phyloP scores from a whole-genome alignment of 2,797 vertebrate genomes.

The Scolopax bukidnonensis region DNA sequence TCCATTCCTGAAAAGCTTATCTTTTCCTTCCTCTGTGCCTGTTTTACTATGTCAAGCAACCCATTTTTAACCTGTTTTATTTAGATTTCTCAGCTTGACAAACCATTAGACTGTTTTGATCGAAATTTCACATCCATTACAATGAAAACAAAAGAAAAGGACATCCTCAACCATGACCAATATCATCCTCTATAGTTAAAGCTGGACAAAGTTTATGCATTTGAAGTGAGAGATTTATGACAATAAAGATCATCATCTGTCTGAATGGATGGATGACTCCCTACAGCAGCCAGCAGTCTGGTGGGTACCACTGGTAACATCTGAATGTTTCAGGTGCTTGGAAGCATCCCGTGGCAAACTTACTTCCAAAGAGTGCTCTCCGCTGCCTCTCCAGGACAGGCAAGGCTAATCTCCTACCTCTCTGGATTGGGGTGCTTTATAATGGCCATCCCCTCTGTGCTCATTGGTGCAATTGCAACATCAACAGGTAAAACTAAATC shows the following conservation, averaged over 20 bases:
- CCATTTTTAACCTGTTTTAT: neutral
- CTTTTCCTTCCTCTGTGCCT: neutral
- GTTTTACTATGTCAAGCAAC: neutral
- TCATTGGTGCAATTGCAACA: constrained; percentile 79
- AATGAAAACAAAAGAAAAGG: neutral
- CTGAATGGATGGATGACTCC: neutral
- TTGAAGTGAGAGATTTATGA: neutral
- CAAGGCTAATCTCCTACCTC: constrained; percentile 78
- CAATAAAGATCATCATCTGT: neutral
- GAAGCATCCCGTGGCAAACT: constrained; percentile 73
- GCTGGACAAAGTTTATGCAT: neutral
- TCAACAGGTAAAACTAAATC: constrained; percentile 75
- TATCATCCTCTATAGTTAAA: neutral
- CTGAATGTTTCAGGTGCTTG: constrained; percentile 63
- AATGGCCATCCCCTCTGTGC: constrained; percentile 78
- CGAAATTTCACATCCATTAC: neutral
- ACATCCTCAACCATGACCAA: neutral
- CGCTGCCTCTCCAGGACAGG: constrained; percentile 58
- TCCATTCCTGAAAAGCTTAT: neutral
- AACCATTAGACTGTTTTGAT: neutral
- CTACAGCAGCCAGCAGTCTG: neutral
- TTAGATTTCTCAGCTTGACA: neutral
- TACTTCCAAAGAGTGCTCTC: constrained; percentile 76
- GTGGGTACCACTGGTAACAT: neutral
- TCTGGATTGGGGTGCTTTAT: constrained; percentile 70